Conservation (phyloP, 2,797 vertebrate genomes). For the Neostethus bicornis region DNA sequence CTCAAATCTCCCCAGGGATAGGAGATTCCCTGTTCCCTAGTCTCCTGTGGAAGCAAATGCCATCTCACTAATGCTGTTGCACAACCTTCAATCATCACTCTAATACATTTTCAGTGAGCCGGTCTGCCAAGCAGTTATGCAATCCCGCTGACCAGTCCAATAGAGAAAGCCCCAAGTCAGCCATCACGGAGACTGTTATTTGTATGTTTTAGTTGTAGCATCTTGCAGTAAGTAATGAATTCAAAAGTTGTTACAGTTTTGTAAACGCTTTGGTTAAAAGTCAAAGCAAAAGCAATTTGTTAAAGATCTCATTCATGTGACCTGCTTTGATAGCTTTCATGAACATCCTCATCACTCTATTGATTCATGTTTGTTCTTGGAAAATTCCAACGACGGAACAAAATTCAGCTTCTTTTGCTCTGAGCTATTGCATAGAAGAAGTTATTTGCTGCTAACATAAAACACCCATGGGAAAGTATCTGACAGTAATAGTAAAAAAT, state of each 20-base stretch:
- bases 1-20: conserved; percentile 58
- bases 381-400: conserved; percentile 12
- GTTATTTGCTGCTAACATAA: not conserved
- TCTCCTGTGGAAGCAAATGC: conserved; percentile 61
- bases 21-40: conserved; percentile 56
- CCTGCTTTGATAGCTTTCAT: conserved; percentile 7
- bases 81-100: conserved; percentile 77
- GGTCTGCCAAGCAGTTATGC: conserved; percentile 61
- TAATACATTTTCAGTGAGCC: conserved; percentile 66
- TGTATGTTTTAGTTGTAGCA: conserved; percentile 18
- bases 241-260: conserved; percentile 10
- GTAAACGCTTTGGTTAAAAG: conserved; percentile 12
- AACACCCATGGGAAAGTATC: not conserved
- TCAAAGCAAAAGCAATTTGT: conserved; percentile 14
- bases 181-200: conserved; percentile 22
- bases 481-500: not conserved
- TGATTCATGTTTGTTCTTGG: conserved; percentile 5
- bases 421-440: conserved; percentile 4
- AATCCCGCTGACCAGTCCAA: conserved; percentile 48
- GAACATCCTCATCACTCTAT: conserved; percentile 8
- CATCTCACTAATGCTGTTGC: conserved; percentile 80
- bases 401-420: not conserved
- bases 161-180: conserved; percentile 35
- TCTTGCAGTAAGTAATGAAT: conserved; percentile 25
- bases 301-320: conserved; percentile 16